Conservation (phyloP, 1,140 invertebrate genomes). For the Gonioctena quinquepunctata region DNA sequence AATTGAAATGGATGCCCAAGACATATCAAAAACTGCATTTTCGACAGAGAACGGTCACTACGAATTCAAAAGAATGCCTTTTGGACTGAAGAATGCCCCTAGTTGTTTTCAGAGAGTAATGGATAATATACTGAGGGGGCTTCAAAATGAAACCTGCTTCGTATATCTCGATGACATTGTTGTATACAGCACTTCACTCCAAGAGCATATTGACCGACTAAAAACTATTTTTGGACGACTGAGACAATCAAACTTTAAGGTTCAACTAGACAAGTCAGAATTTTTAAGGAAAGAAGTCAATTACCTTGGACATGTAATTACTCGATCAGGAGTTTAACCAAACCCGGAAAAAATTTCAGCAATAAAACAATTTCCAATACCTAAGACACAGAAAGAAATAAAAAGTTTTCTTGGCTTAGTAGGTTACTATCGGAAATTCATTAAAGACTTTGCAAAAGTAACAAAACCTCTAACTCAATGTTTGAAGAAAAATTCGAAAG, state of each 20-base stretch:
- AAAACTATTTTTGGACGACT: slow-evolving; percentile 24
- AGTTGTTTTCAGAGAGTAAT: slow-evolving; percentile 25
- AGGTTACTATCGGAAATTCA: slow-evolving; percentile 43
- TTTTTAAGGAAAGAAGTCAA: slow-evolving; percentile 54
- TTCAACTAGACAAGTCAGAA: slow-evolving; percentile 29
- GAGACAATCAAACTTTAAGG: slow-evolving; percentile 23
- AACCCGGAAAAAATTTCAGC: slow-evolving; percentile 36
- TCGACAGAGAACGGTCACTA: slow-evolving; percentile 19
- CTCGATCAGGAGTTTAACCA: slow-evolving; percentile 32
- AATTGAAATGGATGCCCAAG: slow-evolving; percentile 9
- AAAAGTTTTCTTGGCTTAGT: slow-evolving; percentile 39
- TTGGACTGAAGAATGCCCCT: slow-evolving; percentile 24
- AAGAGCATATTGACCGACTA: slow-evolving; percentile 11
- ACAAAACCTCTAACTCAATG: no score
- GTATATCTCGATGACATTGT: slow-evolving; percentile 28
- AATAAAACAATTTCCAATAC: slow-evolving; percentile 34
- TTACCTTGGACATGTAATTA: slow-evolving; percentile 55
- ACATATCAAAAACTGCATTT: slow-evolving; percentile 22
- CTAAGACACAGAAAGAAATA: slow-evolving; percentile 39
- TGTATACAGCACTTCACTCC: neutral
- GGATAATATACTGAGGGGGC: slow-evolving; percentile 19
- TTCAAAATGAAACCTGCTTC: slow-evolving; percentile 23
- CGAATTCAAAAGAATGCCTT: slow-evolving; percentile 26
- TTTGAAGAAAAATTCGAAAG: no score
- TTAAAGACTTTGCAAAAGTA: slow-evolving; percentile 39